A percentile compares a stretch with the other conserved stretches of the same genome.
Evolutionary conservation across 2,113 vertebrate species (phyloP).

Genomic region (Megaceryle torquata): DNA sequence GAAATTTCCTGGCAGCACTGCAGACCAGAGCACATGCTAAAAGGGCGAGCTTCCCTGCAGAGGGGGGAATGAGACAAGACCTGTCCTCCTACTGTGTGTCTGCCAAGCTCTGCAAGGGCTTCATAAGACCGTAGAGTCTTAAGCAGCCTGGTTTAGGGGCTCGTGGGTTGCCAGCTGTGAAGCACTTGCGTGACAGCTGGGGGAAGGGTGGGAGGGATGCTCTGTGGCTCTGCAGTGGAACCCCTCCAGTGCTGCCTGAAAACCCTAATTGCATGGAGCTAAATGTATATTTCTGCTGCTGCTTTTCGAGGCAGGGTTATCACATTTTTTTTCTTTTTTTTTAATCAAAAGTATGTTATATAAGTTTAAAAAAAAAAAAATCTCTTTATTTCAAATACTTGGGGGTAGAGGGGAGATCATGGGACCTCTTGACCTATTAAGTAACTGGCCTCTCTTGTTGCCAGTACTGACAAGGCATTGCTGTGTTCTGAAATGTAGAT

Average conservation of each 20-base stretch:
- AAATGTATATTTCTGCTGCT: not conserved
- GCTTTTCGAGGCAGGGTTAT: not conserved
- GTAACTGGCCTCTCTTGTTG: not conserved
- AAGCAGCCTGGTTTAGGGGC: not conserved
- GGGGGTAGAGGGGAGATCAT: not conserved
- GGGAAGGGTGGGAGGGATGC: not conserved
- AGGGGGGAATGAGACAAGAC: not conserved
- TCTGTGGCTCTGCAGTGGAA: not conserved
- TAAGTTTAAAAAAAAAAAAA: not conserved
- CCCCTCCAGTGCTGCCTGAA: not conserved
- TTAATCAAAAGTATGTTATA: not conserved
- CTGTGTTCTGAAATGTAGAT: not conserved
- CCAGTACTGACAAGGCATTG: not conserved
- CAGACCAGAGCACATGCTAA: not conserved
- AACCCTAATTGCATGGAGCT: not conserved
- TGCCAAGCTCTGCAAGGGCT: not conserved
- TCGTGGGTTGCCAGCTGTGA: not conserved
- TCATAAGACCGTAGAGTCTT: not conserved
- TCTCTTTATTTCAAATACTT: not conserved
- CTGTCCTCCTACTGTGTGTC: not conserved
- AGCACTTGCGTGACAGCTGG: not conserved
- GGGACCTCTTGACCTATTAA: not conserved
- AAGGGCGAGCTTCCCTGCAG: not conserved
- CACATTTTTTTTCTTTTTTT: not conserved
- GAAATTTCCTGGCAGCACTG: not conserved